A percentile compares a stretch with the other conserved stretches of the same genome.
phyloP scores from a whole-genome alignment of 2,888 invertebrate genomes.

The Galerucella calmariensis region DNA sequence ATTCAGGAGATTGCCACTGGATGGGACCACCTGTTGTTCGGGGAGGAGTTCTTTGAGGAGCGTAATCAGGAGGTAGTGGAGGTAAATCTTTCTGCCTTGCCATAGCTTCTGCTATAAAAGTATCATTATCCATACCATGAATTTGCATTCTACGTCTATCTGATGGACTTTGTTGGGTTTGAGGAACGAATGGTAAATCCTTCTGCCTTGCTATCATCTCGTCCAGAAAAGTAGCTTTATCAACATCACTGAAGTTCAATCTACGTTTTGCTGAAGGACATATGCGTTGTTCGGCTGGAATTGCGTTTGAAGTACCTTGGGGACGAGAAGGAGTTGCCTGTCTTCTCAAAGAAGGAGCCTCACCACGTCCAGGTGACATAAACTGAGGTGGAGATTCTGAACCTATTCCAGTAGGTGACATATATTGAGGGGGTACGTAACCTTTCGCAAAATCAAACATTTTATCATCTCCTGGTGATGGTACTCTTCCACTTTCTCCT shows the following conservation, averaged over 20 bases:
- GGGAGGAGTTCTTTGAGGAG: not conserved
- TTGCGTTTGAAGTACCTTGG: not conserved
- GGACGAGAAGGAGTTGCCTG: not conserved
- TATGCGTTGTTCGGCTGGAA: not conserved
- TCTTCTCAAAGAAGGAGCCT: not conserved
- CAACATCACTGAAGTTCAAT: not conserved
- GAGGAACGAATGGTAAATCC: not conserved
- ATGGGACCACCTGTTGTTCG: not conserved
- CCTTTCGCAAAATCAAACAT: conserved; percentile 21
- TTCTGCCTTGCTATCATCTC: not conserved
- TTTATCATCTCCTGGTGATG: conserved; percentile 3
- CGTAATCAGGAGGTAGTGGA: not conserved
- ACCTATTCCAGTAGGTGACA: conserved; percentile 15
- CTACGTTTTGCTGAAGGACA: conserved; percentile 5
- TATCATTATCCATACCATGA: not conserved
- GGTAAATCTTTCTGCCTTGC: conserved; percentile 16
- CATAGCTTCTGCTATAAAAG: conserved; percentile 1
- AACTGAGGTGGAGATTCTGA: not conserved
- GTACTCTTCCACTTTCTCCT: not conserved
- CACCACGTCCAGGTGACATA: not conserved
- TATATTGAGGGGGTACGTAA: conserved; percentile 17
- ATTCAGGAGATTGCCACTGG: conserved; percentile 7
- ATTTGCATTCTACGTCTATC: conserved; percentile 6
- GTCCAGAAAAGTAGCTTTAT: not conserved
- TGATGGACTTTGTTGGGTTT: not conserved